Percentiles rank a stretch among this genome's conserved stretches.
Conservation (phyloP, 2,113 vertebrate genomes). For the Talpa occidentalis region DNA sequence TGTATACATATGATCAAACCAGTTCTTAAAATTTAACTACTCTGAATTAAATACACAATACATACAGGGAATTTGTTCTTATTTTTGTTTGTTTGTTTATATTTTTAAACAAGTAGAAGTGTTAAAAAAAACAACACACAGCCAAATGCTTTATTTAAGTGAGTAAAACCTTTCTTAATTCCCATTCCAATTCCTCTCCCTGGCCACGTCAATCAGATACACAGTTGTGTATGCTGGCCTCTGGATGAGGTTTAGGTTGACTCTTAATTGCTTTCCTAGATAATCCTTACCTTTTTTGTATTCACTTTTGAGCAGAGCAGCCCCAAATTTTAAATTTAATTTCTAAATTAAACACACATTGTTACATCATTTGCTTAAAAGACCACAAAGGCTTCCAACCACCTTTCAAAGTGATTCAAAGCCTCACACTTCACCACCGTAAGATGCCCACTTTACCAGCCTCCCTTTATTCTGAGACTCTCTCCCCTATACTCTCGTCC, state of each 20-base stretch:
- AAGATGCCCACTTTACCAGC: neutral
- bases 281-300: neutral
- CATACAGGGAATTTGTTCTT: conserved; percentile 5
- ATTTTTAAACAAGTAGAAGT: conserved; percentile 34
- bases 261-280: conserved; percentile 2
- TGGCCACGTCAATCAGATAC: neutral
- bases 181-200: neutral
- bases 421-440: neutral
- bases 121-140: neutral
- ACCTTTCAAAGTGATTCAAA: neutral
- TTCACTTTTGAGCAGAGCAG: too few species aligned
- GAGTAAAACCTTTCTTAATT: conserved; percentile 6
- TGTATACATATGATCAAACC: neutral
- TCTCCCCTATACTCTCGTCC: neutral
- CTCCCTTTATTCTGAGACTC: neutral
- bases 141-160: neutral
- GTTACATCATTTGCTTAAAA: neutral
- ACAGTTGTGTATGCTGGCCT: neutral
- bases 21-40: neutral
- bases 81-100: neutral
- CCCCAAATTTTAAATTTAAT: neutral
- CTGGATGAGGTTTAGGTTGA: neutral
- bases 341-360: neutral
- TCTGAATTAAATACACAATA: neutral
- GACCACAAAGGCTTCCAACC: neutral